phyloP scores from a whole-genome alignment of 2,888 invertebrate species.

The Hemistola chrysoprasaria region DNA sequence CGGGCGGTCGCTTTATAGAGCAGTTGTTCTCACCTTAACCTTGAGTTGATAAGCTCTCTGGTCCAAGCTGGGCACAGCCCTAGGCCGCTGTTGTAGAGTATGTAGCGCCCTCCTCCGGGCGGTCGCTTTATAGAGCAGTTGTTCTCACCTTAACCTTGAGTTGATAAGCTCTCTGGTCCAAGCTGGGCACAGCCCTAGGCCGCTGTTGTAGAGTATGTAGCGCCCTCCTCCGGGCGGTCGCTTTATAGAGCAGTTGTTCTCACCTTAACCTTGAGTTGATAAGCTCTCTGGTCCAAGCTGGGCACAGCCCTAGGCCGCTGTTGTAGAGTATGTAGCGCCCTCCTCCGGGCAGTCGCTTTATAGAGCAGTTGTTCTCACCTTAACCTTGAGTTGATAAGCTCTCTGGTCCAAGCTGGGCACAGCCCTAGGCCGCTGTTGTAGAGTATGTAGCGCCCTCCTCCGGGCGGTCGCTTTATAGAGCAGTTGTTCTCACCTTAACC shows the following conservation, averaged over 20 bases:
- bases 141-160: constrained; percentile 76
- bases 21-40: constrained; percentile 69
- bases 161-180: constrained; percentile 88
- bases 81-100: constrained; percentile 56
- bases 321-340: constrained; percentile 57
- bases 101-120: too few species aligned
- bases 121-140: too few species aligned
- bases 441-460: constrained; percentile 56
- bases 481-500: constrained; percentile 69
- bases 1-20: too few species aligned
- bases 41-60: constrained; percentile 87
- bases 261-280: constrained; percentile 83
- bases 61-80: constrained; percentile 82
- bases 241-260: too few species aligned
- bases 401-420: constrained; percentile 87
- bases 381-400: constrained; percentile 85
- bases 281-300: constrained; percentile 87
- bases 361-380: constrained; percentile 65
- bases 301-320: constrained; percentile 68
- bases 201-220: constrained; percentile 54
- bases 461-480: too few species aligned
- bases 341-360: too few species aligned
- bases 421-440: constrained; percentile 55
- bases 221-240: too few species aligned
- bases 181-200: constrained; percentile 74